These are phyloP conservation scores for Bombus breviceps DNA, from an alignment of 1,140 invertebrate species.

Conservation along the genomic window DNA sequence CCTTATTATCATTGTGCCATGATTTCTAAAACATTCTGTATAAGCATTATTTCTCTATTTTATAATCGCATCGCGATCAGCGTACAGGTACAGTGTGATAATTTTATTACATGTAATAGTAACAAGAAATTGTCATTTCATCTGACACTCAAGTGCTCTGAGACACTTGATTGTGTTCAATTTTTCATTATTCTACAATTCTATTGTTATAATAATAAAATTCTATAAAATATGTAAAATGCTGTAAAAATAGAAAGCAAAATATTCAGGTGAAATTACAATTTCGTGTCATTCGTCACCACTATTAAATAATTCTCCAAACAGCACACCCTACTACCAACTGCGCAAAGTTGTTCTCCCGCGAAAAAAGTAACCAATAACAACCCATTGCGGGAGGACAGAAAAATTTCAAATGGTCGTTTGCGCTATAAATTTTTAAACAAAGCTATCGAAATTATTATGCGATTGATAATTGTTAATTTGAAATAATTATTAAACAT, in stretches of 20 bases:
- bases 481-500: not conserved
- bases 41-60: conserved; percentile 38
- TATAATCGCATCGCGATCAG: not conserved
- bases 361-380: not conserved
- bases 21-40: not conserved
- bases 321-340: not conserved
- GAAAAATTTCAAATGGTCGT: not conserved
- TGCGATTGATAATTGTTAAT: not conserved
- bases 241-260: not conserved
- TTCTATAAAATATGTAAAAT: not conserved
- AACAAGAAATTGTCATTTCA: not conserved
- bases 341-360: not conserved
- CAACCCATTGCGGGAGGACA: not conserved
- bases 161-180: too few relatives aligned
- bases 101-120: conserved; percentile 25
- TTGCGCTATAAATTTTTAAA: not conserved
- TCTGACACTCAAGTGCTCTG: not conserved
- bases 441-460: not conserved
- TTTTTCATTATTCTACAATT: not conserved
- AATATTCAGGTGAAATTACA: not conserved
- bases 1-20: not conserved
- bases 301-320: not conserved
- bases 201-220: not conserved
- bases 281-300: not conserved
- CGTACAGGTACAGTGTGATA: conserved; percentile 25